Base-by-base conservation (phyloP, 2,888 invertebrate genomes). In the Epinotia demarniana region DNA sequence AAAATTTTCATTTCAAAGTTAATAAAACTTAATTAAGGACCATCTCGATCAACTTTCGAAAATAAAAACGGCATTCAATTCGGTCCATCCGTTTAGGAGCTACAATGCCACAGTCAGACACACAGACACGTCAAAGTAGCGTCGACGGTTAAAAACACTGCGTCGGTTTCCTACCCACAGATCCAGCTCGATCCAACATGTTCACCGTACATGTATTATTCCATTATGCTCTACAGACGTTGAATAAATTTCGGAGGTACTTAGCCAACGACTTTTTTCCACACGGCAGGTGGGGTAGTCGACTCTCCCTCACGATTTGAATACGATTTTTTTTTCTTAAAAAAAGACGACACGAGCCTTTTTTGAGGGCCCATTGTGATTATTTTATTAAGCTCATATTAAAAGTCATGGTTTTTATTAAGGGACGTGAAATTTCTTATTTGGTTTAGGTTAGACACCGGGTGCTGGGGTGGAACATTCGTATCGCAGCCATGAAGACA, bases 261-360 rank as follows among this genome's bases (percentile, higher is more conserved):
- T 75, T 71, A 75, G 70, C 73, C 61, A 73, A 73, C 73, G 68
- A 68, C 63, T 70, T 75, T 75, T 75, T 75, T 27, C 27, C 16
- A 75, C 23, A 33, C 78, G 83, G 89, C 89, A 89, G 89, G 89
- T 89, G 89, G 78, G 78, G 58, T 39, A 60, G 62, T 33, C 66
- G 19, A 64, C 78, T 82, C 80, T 85, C 86, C 90, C 90, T 86
- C 87, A 82, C 81, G 79, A 89, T 90, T 90, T 89, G 86, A 89
- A 90, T 89, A 90, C 79, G 83, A 84, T 84, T 84, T 88, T 87
- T 49, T 87, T 85, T 84, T 73, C 23, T 61, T 72, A 55, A 72
- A 75, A 79, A 81, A 80, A 79, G 78, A 72, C 74, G 79, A 76
- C 79, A 83, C 82, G 83, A 77, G 79, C 80, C 75, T 81, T 78